Base-by-base conservation (phyloP, 1,140 invertebrate genomes). In the Metopolophium dirhodum region DNA sequence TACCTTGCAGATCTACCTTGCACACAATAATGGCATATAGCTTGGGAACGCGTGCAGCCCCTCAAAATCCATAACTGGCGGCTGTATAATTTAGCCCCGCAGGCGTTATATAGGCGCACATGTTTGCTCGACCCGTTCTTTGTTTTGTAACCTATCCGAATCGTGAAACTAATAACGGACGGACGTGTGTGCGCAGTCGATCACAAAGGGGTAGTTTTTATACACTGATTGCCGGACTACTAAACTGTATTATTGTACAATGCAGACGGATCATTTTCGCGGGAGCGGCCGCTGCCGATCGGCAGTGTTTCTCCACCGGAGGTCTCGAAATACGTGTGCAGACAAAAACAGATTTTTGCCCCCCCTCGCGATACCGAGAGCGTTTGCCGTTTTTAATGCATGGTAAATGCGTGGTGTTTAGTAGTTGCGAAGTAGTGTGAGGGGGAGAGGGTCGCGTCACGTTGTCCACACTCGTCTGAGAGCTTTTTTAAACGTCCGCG, bases 101-200 rank as follows among this genome's bases (percentile, higher is more conserved):
- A 2, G 61, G 90, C 61, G 90, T n/a, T n/a, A 77, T 57, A 51
- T 61, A 14, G 68, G 11, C n/a, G 47, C 22, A 77, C 22, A 77
- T 37, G 90, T 51, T 68, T 92, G 68, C 90, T 92, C 45, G 54
- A 41, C 9, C 37, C 90, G 47, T 89, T 92, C 90, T 92, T 92
- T 92, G 90, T 92, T 92, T 83, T 92, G 90, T 82, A 92, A 92
- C 68, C 68, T 82, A 92, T 92, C 77, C n/a, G 57, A 68, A n/a
- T 88, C 54, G 57, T 47, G 57, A 77, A 47, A 91, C 90, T 92
- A 92, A 92, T 92, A 92, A 92, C n/a, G 45, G 90, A 77, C 14
- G 47, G 37, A 37, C 35, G 37, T 91, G 61, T 68, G 89, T 90
- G 61, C 89, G 45, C 57, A 90, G 23, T 68, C 89, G 37, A 57